phyloP scores from a whole-genome alignment of 2,888 invertebrate genomes.

The Pycnomerus fuliginosus region DNA sequence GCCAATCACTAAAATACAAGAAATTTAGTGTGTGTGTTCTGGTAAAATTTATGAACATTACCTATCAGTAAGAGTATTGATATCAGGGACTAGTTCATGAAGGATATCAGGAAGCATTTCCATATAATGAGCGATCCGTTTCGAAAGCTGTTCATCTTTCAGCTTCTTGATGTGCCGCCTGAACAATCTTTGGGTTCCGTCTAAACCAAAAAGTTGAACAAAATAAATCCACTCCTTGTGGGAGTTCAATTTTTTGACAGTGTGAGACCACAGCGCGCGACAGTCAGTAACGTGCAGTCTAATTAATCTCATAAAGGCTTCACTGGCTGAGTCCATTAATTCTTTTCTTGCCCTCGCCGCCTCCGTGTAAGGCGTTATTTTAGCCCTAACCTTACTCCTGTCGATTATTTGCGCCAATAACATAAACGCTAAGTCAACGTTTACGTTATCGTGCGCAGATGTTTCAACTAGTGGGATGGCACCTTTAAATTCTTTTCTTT shows the following conservation, averaged over 20 bases:
- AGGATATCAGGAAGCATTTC: slow-evolving; percentile 75
- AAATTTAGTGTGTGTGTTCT: slow-evolving; percentile 1
- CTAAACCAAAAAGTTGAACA: slow-evolving; percentile 73
- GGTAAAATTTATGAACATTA: slow-evolving; percentile 38
- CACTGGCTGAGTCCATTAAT: slow-evolving; percentile 84
- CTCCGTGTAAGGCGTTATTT: slow-evolving; percentile 75
- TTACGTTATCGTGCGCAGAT: slow-evolving; percentile 94
- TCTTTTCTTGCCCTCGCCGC: slow-evolving; percentile 85
- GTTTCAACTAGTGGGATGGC: slow-evolving; percentile 89
- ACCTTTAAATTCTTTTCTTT: slow-evolving; percentile 88
- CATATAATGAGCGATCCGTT: slow-evolving; percentile 74
- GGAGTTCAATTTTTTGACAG: slow-evolving; percentile 80
- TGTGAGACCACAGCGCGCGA: slow-evolving; percentile 84
- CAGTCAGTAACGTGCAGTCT: slow-evolving; percentile 79
- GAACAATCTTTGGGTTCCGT: slow-evolving; percentile 69
- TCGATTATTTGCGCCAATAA: slow-evolving; percentile 90
- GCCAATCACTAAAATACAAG: slow-evolving; percentile 76
- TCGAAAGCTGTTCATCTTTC: slow-evolving; percentile 77
- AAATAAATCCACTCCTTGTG: slow-evolving; percentile 89
- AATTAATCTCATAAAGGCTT: slow-evolving; percentile 86
- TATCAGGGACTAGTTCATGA: slow-evolving; percentile 76
- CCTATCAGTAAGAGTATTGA: slow-evolving; percentile 65
- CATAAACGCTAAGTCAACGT: slow-evolving; percentile 90
- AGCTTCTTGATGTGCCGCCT: slow-evolving; percentile 76
- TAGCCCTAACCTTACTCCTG: slow-evolving; percentile 74